Evolutionary conservation across 2,113 vertebrate genomes (phyloP).

Genomic region (Gila orcuttii): DNA sequence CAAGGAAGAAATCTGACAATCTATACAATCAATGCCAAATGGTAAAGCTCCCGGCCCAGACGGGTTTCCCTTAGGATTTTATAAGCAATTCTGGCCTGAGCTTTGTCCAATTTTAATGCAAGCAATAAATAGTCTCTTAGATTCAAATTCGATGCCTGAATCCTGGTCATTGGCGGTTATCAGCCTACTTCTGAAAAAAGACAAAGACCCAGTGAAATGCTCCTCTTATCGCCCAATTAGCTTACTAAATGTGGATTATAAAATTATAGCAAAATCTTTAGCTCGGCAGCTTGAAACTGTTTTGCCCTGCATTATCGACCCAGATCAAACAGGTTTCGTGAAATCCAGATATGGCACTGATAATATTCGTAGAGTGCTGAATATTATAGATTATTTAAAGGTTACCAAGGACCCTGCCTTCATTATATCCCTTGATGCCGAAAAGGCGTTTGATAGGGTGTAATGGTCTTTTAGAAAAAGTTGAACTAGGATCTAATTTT

Average conservation of each 20-base stretch:
- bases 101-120: neutral
- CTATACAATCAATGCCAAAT: no score
- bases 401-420: neutral
- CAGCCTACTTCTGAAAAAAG: neutral
- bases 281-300: neutral
- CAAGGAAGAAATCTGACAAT: no score
- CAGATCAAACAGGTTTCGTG: neutral
- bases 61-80: neutral
- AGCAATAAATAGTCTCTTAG: neutral
- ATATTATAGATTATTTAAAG: neutral
- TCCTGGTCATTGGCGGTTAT: neutral
- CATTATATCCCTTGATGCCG: neutral
- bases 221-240: neutral
- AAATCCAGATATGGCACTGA: neutral
- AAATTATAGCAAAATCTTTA: no score
- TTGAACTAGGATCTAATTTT: no score
- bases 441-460: neutral
- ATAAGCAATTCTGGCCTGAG: neutral
- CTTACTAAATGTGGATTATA: no score
- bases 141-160: neutral
- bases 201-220: neutral
- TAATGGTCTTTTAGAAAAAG: neutral
- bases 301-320: neutral
- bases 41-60: no score
- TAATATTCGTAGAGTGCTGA: neutral